Percentiles rank a stretch among this genome's conserved stretches.
Evolutionary conservation across 1,140 invertebrate genomes (phyloP).

Genomic region (Brachionus rotundiformis): DNA sequence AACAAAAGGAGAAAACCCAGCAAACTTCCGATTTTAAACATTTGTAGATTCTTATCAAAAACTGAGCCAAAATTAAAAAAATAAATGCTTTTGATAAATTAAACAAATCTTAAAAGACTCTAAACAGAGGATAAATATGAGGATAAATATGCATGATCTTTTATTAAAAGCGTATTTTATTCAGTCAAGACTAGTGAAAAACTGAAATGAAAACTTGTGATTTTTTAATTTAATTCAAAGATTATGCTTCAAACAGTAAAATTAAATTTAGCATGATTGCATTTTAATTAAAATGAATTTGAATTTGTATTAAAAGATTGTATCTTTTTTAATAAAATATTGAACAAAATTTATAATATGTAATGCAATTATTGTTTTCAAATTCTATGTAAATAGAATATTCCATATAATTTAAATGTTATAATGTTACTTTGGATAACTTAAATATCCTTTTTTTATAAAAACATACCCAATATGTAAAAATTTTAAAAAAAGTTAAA

Average conservation of each 20-base stretch:
- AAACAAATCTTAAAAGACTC: not conserved
- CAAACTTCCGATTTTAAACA: not conserved
- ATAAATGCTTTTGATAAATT: not conserved
- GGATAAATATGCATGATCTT: constrained; percentile 23
- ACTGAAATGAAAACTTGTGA: not conserved
- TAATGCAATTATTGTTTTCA: no score
- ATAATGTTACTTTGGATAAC: no score
- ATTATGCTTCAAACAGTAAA: not conserved
- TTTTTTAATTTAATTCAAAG: not conserved
- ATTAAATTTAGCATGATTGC: not conserved
- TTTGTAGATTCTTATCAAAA: not conserved
- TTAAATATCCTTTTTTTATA: no score
- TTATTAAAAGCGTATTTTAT: not conserved
- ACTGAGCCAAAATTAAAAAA: constrained; percentile 16
- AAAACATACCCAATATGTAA: no score
- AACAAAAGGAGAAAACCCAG: not conserved
- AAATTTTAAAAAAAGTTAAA: no score
- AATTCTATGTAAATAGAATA: no score
- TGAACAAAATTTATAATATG: no score
- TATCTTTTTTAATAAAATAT: no score
- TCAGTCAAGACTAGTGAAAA: not conserved
- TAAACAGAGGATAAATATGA: not conserved
- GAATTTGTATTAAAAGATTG: not conserved
- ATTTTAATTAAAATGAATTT: not conserved
- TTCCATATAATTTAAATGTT: no score